Base-by-base conservation (phyloP, 1,140 invertebrate species). In the Varroa destructor region DNA sequence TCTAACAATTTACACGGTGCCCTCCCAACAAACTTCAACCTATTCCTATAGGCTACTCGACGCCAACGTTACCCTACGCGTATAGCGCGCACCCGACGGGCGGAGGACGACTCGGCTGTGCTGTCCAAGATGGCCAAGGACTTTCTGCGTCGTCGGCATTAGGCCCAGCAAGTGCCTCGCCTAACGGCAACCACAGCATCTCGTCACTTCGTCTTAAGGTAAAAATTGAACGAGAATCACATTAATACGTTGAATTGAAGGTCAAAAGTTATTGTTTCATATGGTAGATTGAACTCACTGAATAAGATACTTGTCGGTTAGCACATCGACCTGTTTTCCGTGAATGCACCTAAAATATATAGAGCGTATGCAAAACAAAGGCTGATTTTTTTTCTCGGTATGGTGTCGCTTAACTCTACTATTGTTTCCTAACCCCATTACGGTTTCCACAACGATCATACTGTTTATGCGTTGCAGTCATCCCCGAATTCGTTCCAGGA, bases 151-250 rank as follows among this genome's bases (percentile, higher is more conserved):
- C 61, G 12, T 43, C 61, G 12, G 40, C 61, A 67, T 40, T 46
- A 67, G 61, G 61, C 12, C 61, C 40, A 67, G 61, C 40, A 40
- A 67, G 46, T 67, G 61, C 14, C 12, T 43, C 61, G 12, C 61
- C 61, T 12, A 67, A 67, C 61, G 40, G 40, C 61, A 67, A 46
- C 46, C 14, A 67, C 61, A 67, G 61, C 61, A 67, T 67, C 37
- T 12, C 61, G 12, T 67, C 61, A 46, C 46, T 67, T 12, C 61
- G 61, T 14, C 61, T 67, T 37, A 67, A 67, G 61, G 61, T 67
- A 40, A 36, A 12, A 36, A 56, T 58, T 25, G 25, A 25, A 25
- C 25, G 25, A 25, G 25, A 25, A 25, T 25, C 25, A 25, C 25
- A 25, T 25, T 25, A 25, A 25, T 25, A 25, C 25, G 25, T 25